Base-by-base conservation (phyloP, 2,113 vertebrate species). In the Chinchilla lanigera region DNA sequence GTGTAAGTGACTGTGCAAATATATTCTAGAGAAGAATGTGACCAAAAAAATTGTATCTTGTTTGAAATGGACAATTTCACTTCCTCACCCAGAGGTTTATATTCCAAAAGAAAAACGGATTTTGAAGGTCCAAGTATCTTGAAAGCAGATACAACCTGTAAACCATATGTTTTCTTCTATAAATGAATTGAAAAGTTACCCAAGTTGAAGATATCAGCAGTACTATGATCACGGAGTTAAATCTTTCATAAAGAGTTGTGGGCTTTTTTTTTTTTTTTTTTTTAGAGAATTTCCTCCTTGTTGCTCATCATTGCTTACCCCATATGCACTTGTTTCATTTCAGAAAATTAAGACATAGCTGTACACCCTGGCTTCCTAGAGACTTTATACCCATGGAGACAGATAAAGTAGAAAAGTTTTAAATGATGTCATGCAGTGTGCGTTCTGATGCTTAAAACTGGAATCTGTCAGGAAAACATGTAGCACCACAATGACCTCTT, bases 111-210 rank as follows among this genome's bases (percentile, higher is more conserved):
- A 7, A 69, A 87, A 26, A 52, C 44, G 11, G 63, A 5, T 38
- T 87, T 90, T 65, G 50, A 77, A 78, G 52, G 38, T 12, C 61
- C 67, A 73, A 60, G 41, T 87, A 41, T 94, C 77, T 92, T 56
- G 84, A 61, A 87, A 41, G 44, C 38, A 63, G 38, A 78, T 1
- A 83, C 73, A 94, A 90, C 17, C 22, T 75, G 22, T 71, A 81
- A 86, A 86, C 41, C 26, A 67, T 71, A 38, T 16, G 16, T 69
- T 96, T 95, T n/a, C 71, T 89, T 94, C 83, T 75, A 80, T 1
- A 56, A 50, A 26, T 11, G 19, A 71, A 22, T 95, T 54, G 41
- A 52, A n/a, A 81, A 7, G 38, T 81, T 92, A 16, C 35, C 50
- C 84, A 92, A 80, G 35, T 50, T 95, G 44, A 91, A 7, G 61